phyloP scores from a whole-genome alignment of 2,113 vertebrate species.

The Gila orcuttii region DNA sequence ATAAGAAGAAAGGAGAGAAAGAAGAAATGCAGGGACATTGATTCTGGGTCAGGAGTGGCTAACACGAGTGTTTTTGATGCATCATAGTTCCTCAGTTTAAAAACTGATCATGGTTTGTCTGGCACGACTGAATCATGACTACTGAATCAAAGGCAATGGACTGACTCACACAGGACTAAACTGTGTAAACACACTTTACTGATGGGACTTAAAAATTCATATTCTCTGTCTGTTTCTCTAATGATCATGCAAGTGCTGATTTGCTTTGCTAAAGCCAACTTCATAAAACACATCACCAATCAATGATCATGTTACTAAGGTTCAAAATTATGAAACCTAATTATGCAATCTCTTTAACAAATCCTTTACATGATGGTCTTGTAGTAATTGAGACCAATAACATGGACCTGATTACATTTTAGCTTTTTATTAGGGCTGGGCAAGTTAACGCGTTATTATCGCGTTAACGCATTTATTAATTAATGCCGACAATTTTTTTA shows the following conservation, averaged over 20 bases:
- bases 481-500: too few relatives aligned
- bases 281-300: not conserved
- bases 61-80: constrained; percentile 1
- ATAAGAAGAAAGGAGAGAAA: not conserved
- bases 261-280: not conserved
- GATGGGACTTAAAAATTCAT: not conserved
- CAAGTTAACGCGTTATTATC: too few relatives aligned
- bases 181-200: not conserved
- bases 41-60: constrained; percentile 14
- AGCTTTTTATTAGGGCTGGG: too few relatives aligned
- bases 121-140: constrained; percentile 44
- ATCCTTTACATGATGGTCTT: not conserved
- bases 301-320: not conserved
- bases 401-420: not conserved
- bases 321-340: not conserved
- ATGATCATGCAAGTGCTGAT: not conserved
- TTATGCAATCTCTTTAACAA: not conserved
- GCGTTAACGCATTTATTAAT: too few relatives aligned
- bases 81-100: constrained; percentile 27
- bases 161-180: constrained; percentile 29
- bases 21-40: not conserved
- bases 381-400: not conserved
- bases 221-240: not conserved
- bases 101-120: constrained; percentile 39
- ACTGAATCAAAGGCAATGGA: not conserved